A percentile compares a stretch with the other conserved stretches of the same genome.
Evolutionary conservation across 2,797 vertebrate species (phyloP).

Genomic region (Loriculus beryllinus): DNA sequence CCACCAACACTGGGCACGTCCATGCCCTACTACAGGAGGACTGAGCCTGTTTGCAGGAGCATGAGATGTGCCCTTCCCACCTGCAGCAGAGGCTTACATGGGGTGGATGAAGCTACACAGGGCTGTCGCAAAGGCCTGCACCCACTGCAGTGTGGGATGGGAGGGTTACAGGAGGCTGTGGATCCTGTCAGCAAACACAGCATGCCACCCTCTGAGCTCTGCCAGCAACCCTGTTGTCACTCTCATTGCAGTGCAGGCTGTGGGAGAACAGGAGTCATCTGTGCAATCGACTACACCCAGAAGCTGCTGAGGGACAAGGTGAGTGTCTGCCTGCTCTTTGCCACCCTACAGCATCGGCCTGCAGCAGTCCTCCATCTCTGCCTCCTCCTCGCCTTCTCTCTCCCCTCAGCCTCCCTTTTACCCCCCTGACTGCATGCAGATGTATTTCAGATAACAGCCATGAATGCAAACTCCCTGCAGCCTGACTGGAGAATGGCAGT

Average conservation of each 20-base stretch:
- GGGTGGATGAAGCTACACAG: neutral
- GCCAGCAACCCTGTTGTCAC: neutral
- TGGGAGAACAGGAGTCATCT: slow-evolving; percentile 92
- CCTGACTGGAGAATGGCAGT: fast-evolving
- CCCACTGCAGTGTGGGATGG: fast-evolving
- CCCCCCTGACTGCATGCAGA: neutral
- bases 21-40: neutral
- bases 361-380: neutral
- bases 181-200: neutral
- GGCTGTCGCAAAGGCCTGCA: fast-evolving
- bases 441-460: neutral
- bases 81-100: neutral
- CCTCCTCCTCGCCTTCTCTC: neutral
- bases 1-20: neutral
- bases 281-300: slow-evolving; percentile 92
- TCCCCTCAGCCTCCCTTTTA: neutral
- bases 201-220: neutral
- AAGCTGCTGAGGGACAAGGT: slow-evolving; percentile 89
- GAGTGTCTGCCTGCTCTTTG: slow-evolving; percentile 21
- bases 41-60: neutral
- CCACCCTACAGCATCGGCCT: neutral
- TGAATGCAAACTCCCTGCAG: neutral
- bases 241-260: slow-evolving; percentile 88
- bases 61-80: neutral
- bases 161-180: neutral